Base-by-base conservation (phyloP, 1,140 invertebrate genomes). In the Drosophila varians region DNA sequence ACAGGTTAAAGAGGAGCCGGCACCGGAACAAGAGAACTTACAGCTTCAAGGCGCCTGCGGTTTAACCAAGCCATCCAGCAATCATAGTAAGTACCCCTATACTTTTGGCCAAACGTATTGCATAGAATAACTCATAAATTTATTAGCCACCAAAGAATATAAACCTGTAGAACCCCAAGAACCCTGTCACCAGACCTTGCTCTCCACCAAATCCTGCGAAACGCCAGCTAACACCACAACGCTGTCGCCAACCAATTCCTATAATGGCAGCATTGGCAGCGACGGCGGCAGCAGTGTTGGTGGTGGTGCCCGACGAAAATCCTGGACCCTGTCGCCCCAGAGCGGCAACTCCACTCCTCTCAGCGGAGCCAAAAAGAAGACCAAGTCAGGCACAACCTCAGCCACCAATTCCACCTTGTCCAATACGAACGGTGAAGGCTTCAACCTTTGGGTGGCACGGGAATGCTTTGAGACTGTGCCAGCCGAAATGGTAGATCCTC, bases 391-490 rank as follows among this genome's bases (percentile, higher is more conserved):
- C 1, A 11, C 23, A 14, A 1, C 26, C 1, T 28, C 5, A 19
- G 31, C 16, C 1, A 4, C n/a, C 1, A 4, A 12, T 12, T 52
- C 60, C 21, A 26, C 16, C 9, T n/a, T 66, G 45, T 45, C 62
- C 43, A 47, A 69, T 6, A 18, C 58, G 28, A 87, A 87, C 28
- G 77, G 73, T 0, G 87, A 90, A 0, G 74, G 73, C 19, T 87
- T 91, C 9, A 91, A 91, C 49, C 38, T 91, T 40, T 91, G 90
- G 90, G 86, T 91, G 9, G 90, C 90, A 2, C 77, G 90, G 2
- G 90, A 91, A 53, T 91, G 90, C 51, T 91, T 84, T 25, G 90
- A 91, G 45, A 91, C 80, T 0, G 80, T 90, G 38, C 90, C 90
- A 2, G 90, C 88, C 0, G 90, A 91, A 42, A 91, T 86, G 65